Evolutionary conservation across 1,140 invertebrate genomes (phyloP), one percentile per base, ranked within the genome.

Genomic region (Drosophila funebris): DNA sequence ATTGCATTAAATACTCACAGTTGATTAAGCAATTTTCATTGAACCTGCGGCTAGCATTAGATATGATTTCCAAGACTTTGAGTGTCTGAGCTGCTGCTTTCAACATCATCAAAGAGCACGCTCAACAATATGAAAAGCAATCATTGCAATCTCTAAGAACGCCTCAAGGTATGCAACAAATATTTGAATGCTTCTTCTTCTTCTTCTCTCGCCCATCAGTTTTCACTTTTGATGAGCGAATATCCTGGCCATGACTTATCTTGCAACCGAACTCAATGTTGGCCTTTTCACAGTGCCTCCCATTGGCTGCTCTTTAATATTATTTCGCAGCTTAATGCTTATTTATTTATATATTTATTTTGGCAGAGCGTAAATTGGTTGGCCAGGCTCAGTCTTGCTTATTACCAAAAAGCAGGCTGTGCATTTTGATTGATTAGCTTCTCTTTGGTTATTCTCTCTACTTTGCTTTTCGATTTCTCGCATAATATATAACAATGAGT

Each of bases 351-450:
- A 33, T 50, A 27, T 54, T 43, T 62, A 13, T 60, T 31, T 52
- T 31, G n/a, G 20, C 37, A 64, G 39, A 29, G 31, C 53, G 43
- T 29, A 58, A 39, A 67, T 48, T 39, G 22, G 24, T 31, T 4
- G n/a, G 29, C 52, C 46, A 36, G 29, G 8, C 24, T 14, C 33
- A 39, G 27, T 27, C 44, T 20, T 64, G 33, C 27, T 66, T 73
- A 73, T 72, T 75, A 66, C 36, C 31, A 57, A 18, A 29, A 18
- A 29, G 27, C 60, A 66, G 69, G 53, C 62, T 53, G 69, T 24
- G 52, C 57, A 61, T 76, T 73, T 73, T 76, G 73, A 76, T 76
- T 76, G 73, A 76, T 76, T 68, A 76, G 73, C 57, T 76, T 60
- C 16, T n/a, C n/a, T 29, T 52, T 22, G 14, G n/a, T 29, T 37